phyloP scores from a whole-genome alignment of 2,888 invertebrate species.

The Gibbula magus region DNA sequence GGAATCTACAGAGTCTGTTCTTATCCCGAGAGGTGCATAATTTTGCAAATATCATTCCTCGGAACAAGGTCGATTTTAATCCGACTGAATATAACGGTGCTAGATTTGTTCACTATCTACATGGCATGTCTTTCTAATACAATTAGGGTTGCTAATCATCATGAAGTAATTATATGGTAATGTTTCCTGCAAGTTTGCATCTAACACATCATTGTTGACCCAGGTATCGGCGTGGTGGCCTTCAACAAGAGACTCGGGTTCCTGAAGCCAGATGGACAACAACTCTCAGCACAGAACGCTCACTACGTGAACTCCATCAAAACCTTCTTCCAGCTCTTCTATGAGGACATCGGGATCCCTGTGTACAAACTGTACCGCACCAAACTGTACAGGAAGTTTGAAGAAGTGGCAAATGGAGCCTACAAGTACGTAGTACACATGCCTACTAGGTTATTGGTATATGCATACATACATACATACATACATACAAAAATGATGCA shows the following conservation, averaged over 20 bases:
- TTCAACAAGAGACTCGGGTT: constrained; percentile 11
- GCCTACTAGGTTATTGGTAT: too few species aligned
- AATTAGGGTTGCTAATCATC: too few species aligned
- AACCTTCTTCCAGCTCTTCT: not conserved
- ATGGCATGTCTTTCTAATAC: too few species aligned
- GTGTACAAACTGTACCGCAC: not conserved
- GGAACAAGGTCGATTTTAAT: too few species aligned
- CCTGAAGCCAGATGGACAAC: not conserved
- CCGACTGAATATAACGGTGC: too few species aligned
- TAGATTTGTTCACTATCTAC: too few species aligned
- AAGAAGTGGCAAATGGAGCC: not conserved
- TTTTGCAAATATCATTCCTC: too few species aligned
- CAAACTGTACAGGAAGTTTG: not conserved
- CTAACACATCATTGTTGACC: not conserved
- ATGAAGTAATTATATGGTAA: too few species aligned
- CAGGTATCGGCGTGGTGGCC: not conserved
- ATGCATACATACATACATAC: not conserved
- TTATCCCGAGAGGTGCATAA: too few species aligned
- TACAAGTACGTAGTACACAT: not conserved
- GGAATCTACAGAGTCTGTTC: too few species aligned
- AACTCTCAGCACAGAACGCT: not conserved
- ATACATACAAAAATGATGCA: not conserved
- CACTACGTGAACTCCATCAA: not conserved
- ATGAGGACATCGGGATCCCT: not conserved
- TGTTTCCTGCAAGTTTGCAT: too few species aligned